Evolutionary conservation across 2,797 vertebrate genomes (phyloP), one percentile per base, ranked within the genome.

Genomic region (Periophthalmus magnuspinnatus): DNA sequence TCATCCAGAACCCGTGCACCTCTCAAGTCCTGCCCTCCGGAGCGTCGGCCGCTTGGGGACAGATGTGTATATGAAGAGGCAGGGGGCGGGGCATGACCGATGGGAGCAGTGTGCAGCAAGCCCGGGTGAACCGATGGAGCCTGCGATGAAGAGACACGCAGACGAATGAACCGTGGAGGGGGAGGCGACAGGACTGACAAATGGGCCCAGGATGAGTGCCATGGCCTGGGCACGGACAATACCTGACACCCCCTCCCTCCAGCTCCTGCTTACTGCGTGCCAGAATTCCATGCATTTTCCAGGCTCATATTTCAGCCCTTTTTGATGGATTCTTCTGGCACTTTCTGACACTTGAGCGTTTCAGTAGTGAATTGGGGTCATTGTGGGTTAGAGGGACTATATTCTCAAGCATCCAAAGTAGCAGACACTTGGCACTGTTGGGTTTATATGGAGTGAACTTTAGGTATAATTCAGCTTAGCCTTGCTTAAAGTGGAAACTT

Each of bases 141-240:
- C 86, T 79, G 77, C 86, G 86, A 88, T 85, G 85, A 90, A 88
- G 80, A 83, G 84, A 89, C 70, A 72, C 86, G 86, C 84, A 83
- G 88, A 91, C 86, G 85, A 86, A 91, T 89, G 82, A 81, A 78
- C 54, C 78, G 54, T 75, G 75, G 76, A 48, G 78, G 76, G 85
- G 80, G 78, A 84, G 83, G 72, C 80, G 88, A 92, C 89, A 87
- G 86, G 71, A 38, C 76, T 90, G 90, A 90, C 88, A 86, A 89
- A 90, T 88, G 80, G 78, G 62, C 56, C 66, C 72, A 80, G 72
- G 80, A 86, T 84, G 84, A 78, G 85, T 79, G 78, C 60, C 74
- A 76, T 80, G 78, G 79, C 76, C 72, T 76, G 78, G 65, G 69
- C 33, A 79, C 84, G 84, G 78, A 89, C 74, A 82, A 82, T 67